Evolutionary conservation across 2,888 invertebrate genomes (phyloP).

Genomic region (Agonopterix arenella): DNA sequence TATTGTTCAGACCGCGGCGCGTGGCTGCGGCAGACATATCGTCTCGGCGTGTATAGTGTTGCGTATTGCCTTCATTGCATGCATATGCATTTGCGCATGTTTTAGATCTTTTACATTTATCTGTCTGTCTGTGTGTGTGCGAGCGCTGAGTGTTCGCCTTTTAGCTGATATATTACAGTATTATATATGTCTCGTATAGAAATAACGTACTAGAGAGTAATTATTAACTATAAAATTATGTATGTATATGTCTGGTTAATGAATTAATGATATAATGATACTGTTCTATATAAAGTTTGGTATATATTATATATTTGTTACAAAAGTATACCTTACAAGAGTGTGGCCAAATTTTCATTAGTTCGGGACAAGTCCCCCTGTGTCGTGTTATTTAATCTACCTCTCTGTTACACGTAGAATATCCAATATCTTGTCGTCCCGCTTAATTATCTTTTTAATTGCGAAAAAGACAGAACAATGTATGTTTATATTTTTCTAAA

Average conservation of each 20-base stretch:
- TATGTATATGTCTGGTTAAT: too few relatives aligned
- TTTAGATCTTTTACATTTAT: too few relatives aligned
- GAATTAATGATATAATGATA: too few relatives aligned
- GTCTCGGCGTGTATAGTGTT: background rate
- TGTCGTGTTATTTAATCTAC: constrained; percentile 4
- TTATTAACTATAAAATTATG: too few relatives aligned
- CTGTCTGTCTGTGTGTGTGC: too few relatives aligned
- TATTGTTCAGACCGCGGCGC: background rate
- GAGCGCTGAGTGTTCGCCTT: too few relatives aligned
- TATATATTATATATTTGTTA: constrained; percentile 3
- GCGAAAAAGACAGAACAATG: background rate
- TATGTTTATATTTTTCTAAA: constrained; percentile 1
- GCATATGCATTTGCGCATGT: too few relatives aligned
- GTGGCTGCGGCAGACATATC: background rate
- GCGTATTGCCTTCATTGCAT: too few relatives aligned
- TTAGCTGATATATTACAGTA: too few relatives aligned
- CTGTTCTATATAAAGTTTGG: background rate
- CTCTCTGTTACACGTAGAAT: background rate
- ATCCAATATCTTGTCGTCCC: too few relatives aligned
- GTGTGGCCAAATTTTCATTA: constrained; percentile 56
- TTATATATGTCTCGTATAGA: background rate
- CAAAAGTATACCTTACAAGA: background rate
- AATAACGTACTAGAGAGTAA: background rate
- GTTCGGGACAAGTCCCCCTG: constrained; percentile 16
- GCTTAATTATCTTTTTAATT: background rate